A percentile compares a stretch with the other conserved stretches of the same genome.
Conservation (phyloP, 2,888 invertebrate species). For the Pseudococcus jackbeardsleyi region DNA sequence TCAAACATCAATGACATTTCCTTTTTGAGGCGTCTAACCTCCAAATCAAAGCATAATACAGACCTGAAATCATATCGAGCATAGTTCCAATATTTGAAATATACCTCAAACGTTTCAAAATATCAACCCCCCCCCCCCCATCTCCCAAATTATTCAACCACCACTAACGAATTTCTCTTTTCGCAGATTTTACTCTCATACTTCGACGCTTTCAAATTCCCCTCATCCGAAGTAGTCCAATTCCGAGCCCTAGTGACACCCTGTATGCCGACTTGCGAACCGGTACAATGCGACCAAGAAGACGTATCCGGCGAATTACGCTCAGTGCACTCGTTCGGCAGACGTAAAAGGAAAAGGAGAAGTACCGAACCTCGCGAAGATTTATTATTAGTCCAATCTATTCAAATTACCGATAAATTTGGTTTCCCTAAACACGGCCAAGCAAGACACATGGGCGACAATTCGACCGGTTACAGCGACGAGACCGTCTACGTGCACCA, state of each 20-base stretch:
- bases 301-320: slow-evolving; percentile 77
- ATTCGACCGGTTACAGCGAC: slow-evolving; percentile 80
- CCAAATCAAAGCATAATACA: no score
- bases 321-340: slow-evolving; percentile 73
- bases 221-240: slow-evolving; percentile 93
- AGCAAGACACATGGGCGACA: slow-evolving; percentile 71
- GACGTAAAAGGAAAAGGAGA: slow-evolving; percentile 70
- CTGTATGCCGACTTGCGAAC: slow-evolving; percentile 93
- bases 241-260: slow-evolving; percentile 96
- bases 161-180: slow-evolving; percentile 67
- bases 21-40: no score
- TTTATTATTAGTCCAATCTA: slow-evolving; percentile 88
- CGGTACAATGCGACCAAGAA: slow-evolving; percentile 88
- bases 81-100: no score
- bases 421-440: slow-evolving; percentile 78
- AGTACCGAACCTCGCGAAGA: slow-evolving; percentile 77
- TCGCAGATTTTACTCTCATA: slow-evolving; percentile 85
- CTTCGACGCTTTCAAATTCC: slow-evolving; percentile 97
- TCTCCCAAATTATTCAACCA: background rate
- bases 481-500: slow-evolving; percentile 66
- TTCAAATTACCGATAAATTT: slow-evolving; percentile 93
- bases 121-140: no score
- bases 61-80: no score
- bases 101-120: no score
- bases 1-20: no score